Evolutionary conservation across 2,113 vertebrate species (phyloP), one percentile per base, ranked within the genome.

Genomic region (Centropus unirufus): DNA sequence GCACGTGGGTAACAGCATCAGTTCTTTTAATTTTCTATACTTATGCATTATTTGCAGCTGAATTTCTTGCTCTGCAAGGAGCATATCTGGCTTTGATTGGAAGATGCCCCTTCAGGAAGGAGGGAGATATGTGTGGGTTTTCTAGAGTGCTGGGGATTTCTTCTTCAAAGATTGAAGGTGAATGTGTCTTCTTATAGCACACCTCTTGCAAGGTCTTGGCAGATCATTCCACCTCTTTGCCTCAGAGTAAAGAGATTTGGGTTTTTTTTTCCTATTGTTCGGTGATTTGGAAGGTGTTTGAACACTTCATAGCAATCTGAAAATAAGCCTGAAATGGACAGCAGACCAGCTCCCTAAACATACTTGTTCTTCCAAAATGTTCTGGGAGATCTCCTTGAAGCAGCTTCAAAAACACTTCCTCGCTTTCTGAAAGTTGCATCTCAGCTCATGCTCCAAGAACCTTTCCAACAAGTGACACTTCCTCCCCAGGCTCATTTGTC

Each of bases 311-410:
- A 74, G 22, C 64, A 80, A n/a, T 63, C 29, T 77, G 57, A 89
- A 94, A 93, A 70, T 68, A 72, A 75, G 27, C 44, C 32, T 79
- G 62, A 91, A 94, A 76, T 24, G 69, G 58, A 89, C 86, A 90
- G 51, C 59, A 86, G 47, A 58, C 36, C n/a, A 47, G 17, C 13
- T 87, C 14, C 36, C 10, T 55, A 66, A 64, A 72, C 14, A 8
- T 32, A 15, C 14, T 61, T 47, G 27, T 58, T 89, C 19, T 73
- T 92, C 80, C 34, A 51, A 55, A 29, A 49, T 44, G 34, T 79
- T 90, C 80, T 77, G 64, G 70, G 68, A 62, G 9, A n/a, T 80
- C 94, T 92, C 58, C 63, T 55, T 59, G 47, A 92, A 88, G 67
- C 30, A 62, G 27, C 36, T 95, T 72, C 3, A 86, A 69, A 68